Base-by-base conservation (phyloP, 1,140 invertebrate genomes). In the Cherax quadricarinatus region DNA sequence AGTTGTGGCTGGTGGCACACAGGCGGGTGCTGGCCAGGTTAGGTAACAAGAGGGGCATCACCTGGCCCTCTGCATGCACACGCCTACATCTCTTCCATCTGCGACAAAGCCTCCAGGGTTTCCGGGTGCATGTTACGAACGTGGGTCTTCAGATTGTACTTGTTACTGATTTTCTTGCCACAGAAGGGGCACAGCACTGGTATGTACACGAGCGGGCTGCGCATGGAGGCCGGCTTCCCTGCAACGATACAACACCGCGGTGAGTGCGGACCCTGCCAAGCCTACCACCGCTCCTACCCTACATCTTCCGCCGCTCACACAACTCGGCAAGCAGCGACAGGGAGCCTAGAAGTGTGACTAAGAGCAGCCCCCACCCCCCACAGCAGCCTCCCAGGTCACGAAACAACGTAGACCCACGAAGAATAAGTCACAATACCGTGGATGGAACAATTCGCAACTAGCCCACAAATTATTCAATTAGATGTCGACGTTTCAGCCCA, bases 141-240 rank as follows among this genome's bases (percentile, higher is more conserved):
- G 83, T 93, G 92, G 73, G 92, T 93, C 92, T 93, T 93, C 7
- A 93, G 92, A 86, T 93, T 93, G 66, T 89, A 89, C 87, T 93
- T 93, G 86, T 89, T 89, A 83, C 87, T 89, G 70, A 93, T 89
- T 89, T 89, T 93, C 87, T 93, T 93, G 82, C 88, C 73, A 78
- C 92, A 93, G 87, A 80, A 86, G 73, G 92, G 92, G 51, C 92
- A 93, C 92, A 93, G 70, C 92, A 93, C 92, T 66, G 92, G 92
- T 53, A 86, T 89, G 88, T 93, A 93, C 92, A 93, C 92, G 75
- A 93, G 92, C 30, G 92, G 92, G 75, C 92, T 93, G 57, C 92
- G 92, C 60, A 87, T 62, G 30, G 62, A 51, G 82, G 73, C 48
- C 87, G 73, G 70, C 86, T 49, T 83, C 53, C 92, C 92, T 93